Conservation (phyloP, 2,888 invertebrate genomes). For the Hecatera dysodea region DNA sequence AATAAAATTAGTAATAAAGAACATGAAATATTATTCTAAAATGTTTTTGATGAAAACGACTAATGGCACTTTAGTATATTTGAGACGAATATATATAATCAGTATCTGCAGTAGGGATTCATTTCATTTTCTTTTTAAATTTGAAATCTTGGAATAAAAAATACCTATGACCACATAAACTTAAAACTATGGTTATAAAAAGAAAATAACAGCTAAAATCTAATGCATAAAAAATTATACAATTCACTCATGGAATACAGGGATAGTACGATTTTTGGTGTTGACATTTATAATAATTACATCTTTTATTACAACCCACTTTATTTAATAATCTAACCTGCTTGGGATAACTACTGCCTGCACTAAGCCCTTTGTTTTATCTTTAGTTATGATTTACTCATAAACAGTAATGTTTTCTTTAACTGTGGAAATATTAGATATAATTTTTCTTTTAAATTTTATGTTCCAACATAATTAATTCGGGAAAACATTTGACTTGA, state of each 20-base stretch:
- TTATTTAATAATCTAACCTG: constrained; percentile 37
- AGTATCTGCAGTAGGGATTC: neutral
- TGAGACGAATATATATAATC: neutral
- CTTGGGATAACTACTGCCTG: constrained; percentile 51
- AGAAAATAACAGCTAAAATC: neutral
- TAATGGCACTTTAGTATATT: neutral
- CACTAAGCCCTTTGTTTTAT: constrained; percentile 48
- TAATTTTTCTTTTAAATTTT: neutral
- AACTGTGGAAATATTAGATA: constrained; percentile 5
- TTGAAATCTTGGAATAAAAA: neutral
- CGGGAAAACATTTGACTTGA: constrained; percentile 29
- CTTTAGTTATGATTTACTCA: constrained; percentile 28
- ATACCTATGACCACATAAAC: neutral
- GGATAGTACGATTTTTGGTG: no score
- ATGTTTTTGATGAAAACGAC: constrained; percentile 8
- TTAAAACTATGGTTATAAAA: neutral
- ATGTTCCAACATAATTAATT: constrained; percentile 14
- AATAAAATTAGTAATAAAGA: neutral
- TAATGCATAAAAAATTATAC: neutral
- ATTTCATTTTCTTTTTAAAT: neutral
- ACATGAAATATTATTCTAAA: neutral
- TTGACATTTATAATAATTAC: constrained; percentile 23
- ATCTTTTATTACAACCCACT: constrained; percentile 20
- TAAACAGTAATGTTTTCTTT: neutral
- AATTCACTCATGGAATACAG: neutral